Conservation (phyloP, 2,888 invertebrate genomes). For the Taphrorychus bicolor region DNA sequence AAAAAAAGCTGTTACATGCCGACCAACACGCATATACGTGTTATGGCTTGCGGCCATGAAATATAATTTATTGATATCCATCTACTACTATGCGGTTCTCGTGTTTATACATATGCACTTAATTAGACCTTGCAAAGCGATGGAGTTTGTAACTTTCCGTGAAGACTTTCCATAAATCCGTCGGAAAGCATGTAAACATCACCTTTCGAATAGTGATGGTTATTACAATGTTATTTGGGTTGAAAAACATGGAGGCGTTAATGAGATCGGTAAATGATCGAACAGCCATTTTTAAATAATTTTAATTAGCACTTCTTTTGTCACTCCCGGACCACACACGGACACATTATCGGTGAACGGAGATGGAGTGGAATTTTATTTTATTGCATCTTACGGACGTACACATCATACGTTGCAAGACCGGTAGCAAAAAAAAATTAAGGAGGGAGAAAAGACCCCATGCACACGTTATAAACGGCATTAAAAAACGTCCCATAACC, state of each 20-base stretch:
- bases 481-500: constrained; percentile 17
- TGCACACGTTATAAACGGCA: background rate
- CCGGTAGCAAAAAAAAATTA: background rate
- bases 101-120: too few species aligned
- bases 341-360: background rate
- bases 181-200: background rate
- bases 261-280: constrained; percentile 9
- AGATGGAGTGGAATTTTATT: background rate
- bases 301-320: constrained; percentile 26
- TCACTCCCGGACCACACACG: constrained; percentile 21
- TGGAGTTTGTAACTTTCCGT: too few species aligned
- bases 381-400: background rate
- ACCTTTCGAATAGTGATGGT: background rate
- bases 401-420: too few species aligned
- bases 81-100: too few species aligned
- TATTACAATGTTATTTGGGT: constrained; percentile 13
- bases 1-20: too few species aligned
- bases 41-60: too few species aligned
- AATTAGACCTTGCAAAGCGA: too few species aligned
- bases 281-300: constrained; percentile 27
- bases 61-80: too few species aligned
- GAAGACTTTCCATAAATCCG: too few species aligned
- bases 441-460: background rate
- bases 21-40: too few species aligned
- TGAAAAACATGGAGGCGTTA: constrained; percentile 3